phyloP scores from a whole-genome alignment of 2,797 vertebrate genomes.

The Betta splendens region DNA sequence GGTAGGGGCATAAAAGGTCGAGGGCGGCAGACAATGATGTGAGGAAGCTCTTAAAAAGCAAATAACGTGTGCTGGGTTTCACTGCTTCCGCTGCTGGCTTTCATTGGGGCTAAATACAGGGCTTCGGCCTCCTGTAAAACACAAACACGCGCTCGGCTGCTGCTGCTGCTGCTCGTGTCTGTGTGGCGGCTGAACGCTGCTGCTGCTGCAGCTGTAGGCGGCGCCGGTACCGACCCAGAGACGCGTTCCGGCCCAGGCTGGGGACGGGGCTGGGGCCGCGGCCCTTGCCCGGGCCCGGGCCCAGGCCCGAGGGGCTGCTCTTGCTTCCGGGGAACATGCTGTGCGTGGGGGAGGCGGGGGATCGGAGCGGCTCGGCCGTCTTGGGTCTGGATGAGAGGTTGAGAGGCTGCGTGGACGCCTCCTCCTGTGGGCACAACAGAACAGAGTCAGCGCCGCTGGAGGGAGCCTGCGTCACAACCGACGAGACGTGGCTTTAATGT shows the following conservation, averaged over 20 bases:
- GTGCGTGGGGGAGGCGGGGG: conserved; percentile 88
- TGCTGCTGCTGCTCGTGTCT: conserved; percentile 64
- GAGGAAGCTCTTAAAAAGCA: conserved; percentile 80
- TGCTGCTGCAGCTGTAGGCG: conserved; percentile 63
- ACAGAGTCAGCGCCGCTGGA: no score
- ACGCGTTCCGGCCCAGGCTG: conserved; percentile 87
- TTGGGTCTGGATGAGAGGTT: conserved; percentile 94
- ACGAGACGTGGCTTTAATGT: no score
- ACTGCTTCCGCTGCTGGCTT: conserved; percentile 76
- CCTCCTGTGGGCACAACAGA: conserved; percentile 80
- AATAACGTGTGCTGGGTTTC: conserved; percentile 77
- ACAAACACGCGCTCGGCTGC: conserved; percentile 63
- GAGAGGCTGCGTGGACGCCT: conserved; percentile 90
- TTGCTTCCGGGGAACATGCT: conserved; percentile 87
- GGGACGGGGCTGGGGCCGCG: conserved; percentile 89
- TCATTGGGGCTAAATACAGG: conserved; percentile 81
- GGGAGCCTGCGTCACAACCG: no score
- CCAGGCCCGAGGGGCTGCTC: conserved; percentile 85
- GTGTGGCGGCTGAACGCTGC: conserved; percentile 68
- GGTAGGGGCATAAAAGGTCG: conserved; percentile 76
- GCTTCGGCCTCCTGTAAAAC: conserved; percentile 75
- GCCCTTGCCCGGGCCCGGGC: conserved; percentile 85
- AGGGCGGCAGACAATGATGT: conserved; percentile 77
- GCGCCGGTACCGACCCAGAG: conserved; percentile 86
- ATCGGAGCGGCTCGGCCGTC: conserved; percentile 88